A percentile compares a stretch with the other conserved stretches of the same genome.
These are phyloP conservation scores for Coenobita brevimanus DNA, from an alignment of 1,140 invertebrate genomes.

Conservation along the genomic window DNA sequence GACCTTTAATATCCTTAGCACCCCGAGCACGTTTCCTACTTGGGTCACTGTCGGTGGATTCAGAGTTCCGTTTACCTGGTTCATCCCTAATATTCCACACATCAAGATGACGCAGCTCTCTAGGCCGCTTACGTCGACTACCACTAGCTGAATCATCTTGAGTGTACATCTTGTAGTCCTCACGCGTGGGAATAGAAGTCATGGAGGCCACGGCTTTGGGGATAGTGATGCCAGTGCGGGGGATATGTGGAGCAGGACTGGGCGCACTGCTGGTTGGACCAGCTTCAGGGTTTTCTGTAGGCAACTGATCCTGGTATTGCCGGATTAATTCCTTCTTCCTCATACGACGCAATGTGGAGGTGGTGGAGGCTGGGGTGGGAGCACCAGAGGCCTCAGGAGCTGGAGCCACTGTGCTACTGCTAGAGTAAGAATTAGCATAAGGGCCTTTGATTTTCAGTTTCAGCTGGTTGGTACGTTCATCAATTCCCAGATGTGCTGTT, in stretches of 20 bases:
- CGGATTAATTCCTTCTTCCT: slow-evolving; percentile 90
- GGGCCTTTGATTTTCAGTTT: slow-evolving; percentile 94
- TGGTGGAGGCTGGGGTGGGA: slow-evolving; percentile 74
- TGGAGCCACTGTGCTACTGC: slow-evolving; percentile 58
- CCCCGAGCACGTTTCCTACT: slow-evolving; percentile 66
- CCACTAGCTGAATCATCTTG: slow-evolving; percentile 70
- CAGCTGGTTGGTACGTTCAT: slow-evolving; percentile 79
- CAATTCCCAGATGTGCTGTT: slow-evolving; percentile 44
- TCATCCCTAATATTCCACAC: slow-evolving; percentile 68
- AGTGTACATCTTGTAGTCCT: slow-evolving; percentile 80
- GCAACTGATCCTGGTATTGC: slow-evolving; percentile 78
- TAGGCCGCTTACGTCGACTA: slow-evolving; percentile 75
- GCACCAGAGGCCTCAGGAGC: slow-evolving; percentile 64
- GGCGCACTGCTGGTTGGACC: slow-evolving; percentile 73
- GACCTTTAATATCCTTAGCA: slow-evolving; percentile 70
- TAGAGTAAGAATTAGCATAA: slow-evolving; percentile 72
- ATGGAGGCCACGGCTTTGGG: slow-evolving; percentile 90
- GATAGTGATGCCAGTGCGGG: slow-evolving; percentile 86
- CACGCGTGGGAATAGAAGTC: slow-evolving; percentile 86
- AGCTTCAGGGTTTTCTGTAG: slow-evolving; percentile 31
- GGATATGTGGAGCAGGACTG: slow-evolving; percentile 79
- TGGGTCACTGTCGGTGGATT: slow-evolving; percentile 69
- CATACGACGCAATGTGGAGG: slow-evolving; percentile 87
- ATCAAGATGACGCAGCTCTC: slow-evolving; percentile 46
- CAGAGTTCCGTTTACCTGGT: slow-evolving; percentile 72